Evolutionary conservation across 1,140 invertebrate genomes (phyloP).

Genomic region (Bombus waltoni): DNA sequence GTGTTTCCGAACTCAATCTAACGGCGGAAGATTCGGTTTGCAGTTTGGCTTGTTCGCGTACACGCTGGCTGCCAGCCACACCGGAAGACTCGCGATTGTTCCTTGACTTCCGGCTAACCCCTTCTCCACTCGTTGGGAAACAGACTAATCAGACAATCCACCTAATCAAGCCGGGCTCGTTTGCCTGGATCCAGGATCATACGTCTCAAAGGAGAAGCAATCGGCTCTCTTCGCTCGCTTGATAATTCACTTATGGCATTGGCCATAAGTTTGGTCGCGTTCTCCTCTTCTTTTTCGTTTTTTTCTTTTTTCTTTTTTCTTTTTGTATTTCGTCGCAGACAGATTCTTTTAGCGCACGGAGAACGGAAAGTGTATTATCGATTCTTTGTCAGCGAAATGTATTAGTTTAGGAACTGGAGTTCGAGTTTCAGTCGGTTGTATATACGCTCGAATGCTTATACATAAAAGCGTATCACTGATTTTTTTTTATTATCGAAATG

Average conservation of each 20-base stretch:
- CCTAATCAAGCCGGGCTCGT: constrained; percentile 68
- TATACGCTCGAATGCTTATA: too few species aligned
- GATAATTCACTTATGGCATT: constrained; percentile 22
- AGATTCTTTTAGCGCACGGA: too few species aligned
- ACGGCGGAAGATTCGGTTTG: constrained; percentile 72
- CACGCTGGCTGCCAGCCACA: constrained; percentile 25
- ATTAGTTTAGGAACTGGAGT: too few species aligned
- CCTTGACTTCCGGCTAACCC: constrained; percentile 28
- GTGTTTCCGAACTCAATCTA: constrained; percentile 75
- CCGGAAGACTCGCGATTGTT: constrained; percentile 43
- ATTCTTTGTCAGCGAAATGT: too few species aligned
- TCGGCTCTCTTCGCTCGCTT: neutral
- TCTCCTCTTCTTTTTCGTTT: too few species aligned
- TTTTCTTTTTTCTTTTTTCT: too few species aligned
- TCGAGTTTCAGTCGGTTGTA: too few species aligned
- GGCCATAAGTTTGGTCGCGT: too few species aligned
- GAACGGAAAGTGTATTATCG: too few species aligned
- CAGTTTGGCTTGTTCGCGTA: constrained; percentile 59
- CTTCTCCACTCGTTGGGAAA: neutral
- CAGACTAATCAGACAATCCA: constrained; percentile 69
- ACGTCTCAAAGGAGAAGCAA: constrained; percentile 24
- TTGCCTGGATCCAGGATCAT: constrained; percentile 22
- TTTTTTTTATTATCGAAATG: too few species aligned
- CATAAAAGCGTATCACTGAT: too few species aligned
- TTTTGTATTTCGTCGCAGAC: neutral